Evolutionary conservation across 1,140 invertebrate genomes (phyloP).

Genomic region (Drosophila ambigua): DNA sequence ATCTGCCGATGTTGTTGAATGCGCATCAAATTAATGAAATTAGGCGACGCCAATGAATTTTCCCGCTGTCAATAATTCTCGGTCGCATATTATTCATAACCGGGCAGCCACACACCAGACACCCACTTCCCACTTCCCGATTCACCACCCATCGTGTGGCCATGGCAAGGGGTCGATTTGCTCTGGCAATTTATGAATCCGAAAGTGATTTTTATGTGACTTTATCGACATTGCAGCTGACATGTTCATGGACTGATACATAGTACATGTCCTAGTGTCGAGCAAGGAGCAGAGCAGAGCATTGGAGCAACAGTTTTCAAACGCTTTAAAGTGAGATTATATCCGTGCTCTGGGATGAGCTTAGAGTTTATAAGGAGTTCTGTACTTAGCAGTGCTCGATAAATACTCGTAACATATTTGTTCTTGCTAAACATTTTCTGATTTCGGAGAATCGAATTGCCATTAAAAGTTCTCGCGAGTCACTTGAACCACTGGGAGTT

Average conservation of each 20-base stretch:
- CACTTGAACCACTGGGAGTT: no score
- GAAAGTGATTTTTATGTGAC: conserved; percentile 59
- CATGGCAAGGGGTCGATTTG: conserved; percentile 25
- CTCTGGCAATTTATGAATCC: conserved; percentile 45
- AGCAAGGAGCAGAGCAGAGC: neutral
- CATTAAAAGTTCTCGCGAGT: no score
- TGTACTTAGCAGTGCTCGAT: no score
- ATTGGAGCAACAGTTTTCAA: conserved; percentile 30
- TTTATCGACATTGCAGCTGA: conserved; percentile 54
- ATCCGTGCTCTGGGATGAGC: no score
- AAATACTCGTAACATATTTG: no score
- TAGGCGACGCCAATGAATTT: conserved; percentile 64
- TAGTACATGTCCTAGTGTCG: neutral
- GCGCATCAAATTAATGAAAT: conserved; percentile 77
- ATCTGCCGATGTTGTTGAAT: conserved; percentile 73
- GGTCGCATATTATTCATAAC: conserved; percentile 65
- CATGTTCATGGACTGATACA: conserved; percentile 35
- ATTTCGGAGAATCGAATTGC: no score
- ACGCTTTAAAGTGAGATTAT: neutral
- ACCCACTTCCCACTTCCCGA: neutral
- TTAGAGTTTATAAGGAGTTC: no score
- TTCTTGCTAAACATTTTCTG: no score
- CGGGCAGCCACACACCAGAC: conserved; percentile 18
- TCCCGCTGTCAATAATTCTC: conserved; percentile 45
- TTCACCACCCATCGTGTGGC: neutral